Base-by-base conservation (phyloP, 2,113 vertebrate genomes). In the Leptosomus discolor region DNA sequence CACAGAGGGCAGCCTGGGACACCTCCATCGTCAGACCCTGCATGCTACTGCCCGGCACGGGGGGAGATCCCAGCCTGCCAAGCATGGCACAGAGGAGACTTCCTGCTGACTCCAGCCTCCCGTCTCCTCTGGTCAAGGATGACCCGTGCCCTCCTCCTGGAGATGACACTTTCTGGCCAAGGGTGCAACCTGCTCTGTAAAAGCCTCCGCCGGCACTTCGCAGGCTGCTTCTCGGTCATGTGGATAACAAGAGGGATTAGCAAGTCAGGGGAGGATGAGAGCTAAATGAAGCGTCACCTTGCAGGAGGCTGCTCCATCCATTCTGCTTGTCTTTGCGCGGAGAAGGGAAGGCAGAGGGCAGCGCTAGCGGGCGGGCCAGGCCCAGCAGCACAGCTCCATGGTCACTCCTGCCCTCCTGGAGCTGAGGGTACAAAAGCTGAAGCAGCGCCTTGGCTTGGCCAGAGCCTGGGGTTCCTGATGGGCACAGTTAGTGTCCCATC, bases 181-280 rank as follows among this genome's bases (percentile, higher is more conserved):
- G 82, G 71, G 94, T 58, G 91, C 86, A 88, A 73, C 56, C 39
- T 64, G 92, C 95, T 90, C 82, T 53, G 60, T 71, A 78, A 95
- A 74, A 79, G 85, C 94, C 11, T 34, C 64, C 19, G 37, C 79
- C 15, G 34, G 92, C 77, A 65, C 77, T 88, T 67, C 3, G 12
- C 85, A 90, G 91, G 77, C 81, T 79, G 83, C 58, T 39, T 60
- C 87, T 95, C 39, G 4, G 54, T 92, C 97, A 96, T 64, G 94
- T 85, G 85, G 93, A 73, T 94, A 96, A 97, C 0, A 0, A 95
- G 95, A 37, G 64, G 76, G 84, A 95, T 97, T 97, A 97, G 90
- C 12, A 8, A 69, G 15, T 45, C 57, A 30, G 64, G 88, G 63
- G 73, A 84, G 71, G 85, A 81, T 43, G 78, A 91, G 96, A 96